phyloP scores from a whole-genome alignment of 2,888 invertebrate genomes.

The Artemia sp. region DNA sequence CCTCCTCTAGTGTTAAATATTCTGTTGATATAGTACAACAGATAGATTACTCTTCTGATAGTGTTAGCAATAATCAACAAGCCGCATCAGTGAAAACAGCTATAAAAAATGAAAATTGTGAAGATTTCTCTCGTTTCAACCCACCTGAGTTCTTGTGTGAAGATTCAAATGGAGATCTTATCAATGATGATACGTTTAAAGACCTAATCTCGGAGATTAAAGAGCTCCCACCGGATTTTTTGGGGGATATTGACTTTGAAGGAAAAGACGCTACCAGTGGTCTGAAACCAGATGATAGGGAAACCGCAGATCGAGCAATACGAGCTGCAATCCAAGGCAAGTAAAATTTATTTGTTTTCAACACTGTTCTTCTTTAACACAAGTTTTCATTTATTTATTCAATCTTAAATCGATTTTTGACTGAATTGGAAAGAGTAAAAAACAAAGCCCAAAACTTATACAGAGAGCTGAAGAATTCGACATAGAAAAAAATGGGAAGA shows the following conservation, averaged over 20 bases:
- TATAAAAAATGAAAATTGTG: not conserved
- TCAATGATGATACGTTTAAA: conserved; percentile 57
- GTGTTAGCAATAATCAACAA: conserved; percentile 71
- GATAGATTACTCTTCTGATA: conserved; percentile 61
- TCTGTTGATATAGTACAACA: conserved; percentile 85
- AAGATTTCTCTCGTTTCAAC: conserved; percentile 3
- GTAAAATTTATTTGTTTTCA: not conserved
- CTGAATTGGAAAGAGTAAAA: too few species aligned
- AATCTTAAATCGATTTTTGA: too few species aligned
- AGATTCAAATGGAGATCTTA: conserved; percentile 59
- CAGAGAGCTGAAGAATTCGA: too few species aligned
- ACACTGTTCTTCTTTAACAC: too few species aligned
- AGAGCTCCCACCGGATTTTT: conserved; percentile 59
- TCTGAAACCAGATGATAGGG: conserved; percentile 20
- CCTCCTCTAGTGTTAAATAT: conserved; percentile 43
- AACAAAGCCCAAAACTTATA: too few species aligned
- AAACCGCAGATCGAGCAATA: conserved; percentile 20
- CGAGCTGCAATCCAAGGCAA: conserved; percentile 19
- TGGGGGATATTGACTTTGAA: conserved; percentile 54
- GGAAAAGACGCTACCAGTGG: conserved; percentile 36
- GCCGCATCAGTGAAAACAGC: conserved; percentile 71
- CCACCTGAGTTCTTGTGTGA: conserved; percentile 38
- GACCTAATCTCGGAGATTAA: conserved; percentile 73
- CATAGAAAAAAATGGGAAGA: too few species aligned
- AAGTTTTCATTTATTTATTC: too few species aligned